Conservation (phyloP, 1,140 invertebrate species). For the Saccostrea cuccullata region DNA sequence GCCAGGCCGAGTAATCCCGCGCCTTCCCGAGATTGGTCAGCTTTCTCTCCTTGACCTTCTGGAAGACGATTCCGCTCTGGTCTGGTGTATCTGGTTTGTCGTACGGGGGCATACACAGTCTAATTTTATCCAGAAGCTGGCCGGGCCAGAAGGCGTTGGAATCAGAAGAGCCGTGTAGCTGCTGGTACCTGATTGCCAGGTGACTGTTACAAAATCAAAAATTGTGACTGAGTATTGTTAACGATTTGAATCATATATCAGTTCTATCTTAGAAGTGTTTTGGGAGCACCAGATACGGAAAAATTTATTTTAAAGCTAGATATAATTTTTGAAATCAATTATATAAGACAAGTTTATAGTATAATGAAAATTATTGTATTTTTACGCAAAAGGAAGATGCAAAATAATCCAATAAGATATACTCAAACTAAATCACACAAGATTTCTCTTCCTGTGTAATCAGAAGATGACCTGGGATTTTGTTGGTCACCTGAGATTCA, state of each 20-base stretch:
- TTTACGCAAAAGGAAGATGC: too few species aligned
- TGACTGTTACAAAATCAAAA: constrained; percentile 47
- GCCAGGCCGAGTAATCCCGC: constrained; percentile 68
- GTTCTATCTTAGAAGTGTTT: neutral
- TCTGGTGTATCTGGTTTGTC: constrained; percentile 47
- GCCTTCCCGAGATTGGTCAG: constrained; percentile 62
- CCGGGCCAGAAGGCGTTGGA: constrained; percentile 75
- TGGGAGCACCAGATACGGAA: too few species aligned
- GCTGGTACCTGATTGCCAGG: constrained; percentile 59
- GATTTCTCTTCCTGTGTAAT: too few species aligned
- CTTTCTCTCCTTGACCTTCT: constrained; percentile 41
- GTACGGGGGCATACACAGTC: constrained; percentile 70
- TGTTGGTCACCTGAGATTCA: too few species aligned
- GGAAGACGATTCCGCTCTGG: constrained; percentile 20
- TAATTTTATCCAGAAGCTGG: constrained; percentile 73
- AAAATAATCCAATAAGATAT: too few species aligned
- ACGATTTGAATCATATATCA: neutral
- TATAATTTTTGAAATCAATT: too few species aligned
- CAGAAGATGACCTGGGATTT: too few species aligned
- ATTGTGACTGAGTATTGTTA: neutral
- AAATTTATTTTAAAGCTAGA: too few species aligned
- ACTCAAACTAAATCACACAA: too few species aligned
- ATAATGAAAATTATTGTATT: too few species aligned
- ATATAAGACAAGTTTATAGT: too few species aligned
- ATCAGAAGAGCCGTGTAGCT: constrained; percentile 60